Evolutionary conservation across 2,888 invertebrate species (phyloP), one percentile per base, ranked within the genome.

Genomic region (Eupsilia transversa): DNA sequence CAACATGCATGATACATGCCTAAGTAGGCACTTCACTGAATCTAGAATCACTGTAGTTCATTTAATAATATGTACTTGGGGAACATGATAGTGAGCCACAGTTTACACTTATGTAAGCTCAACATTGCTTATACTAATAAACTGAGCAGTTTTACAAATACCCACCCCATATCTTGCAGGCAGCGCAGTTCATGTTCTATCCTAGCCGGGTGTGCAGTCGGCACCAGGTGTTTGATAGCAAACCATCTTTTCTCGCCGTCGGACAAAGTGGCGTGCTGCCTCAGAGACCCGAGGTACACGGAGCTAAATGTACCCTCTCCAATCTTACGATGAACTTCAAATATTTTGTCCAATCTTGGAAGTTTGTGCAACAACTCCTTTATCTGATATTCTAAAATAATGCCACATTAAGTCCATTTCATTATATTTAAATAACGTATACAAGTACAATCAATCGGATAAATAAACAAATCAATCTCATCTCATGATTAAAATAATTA

Each of bases 241-340:
- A 97, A 98, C 93, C 97, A 96, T 83, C 97, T 96, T 66, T 97
- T 97, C 71, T 94, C 91, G 10, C 92, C 83, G 1, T 94, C 92
- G 1, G 96, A 92, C 78, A 96, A 83, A 12, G 80, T 75, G 0
- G 91, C 79, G 49, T 95, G 94, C 81, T 95, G 94, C 91, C 97
- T 97, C 70, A 98, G 93, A 4, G 97, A 97, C 2, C 98, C 99
- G 87, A 98, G 94, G 89, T 98, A 98, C 38, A 99, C 99, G 0
- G 98, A 98, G 91, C 99, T 99, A 90, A 99, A 99, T 3, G 99
- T 98, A 30, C 99, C 99, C 94, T 98, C 97, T 0, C 98, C 98
- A 86, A 98, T 97, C 89, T 98, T 98, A 56, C 96, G 97, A 91
- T 97, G 97, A 52, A 98, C 95, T 83, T 97, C 95, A 89, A 98